Conservation (phyloP, 2,113 vertebrate species). For the Oncorhynchus nerka region DNA sequence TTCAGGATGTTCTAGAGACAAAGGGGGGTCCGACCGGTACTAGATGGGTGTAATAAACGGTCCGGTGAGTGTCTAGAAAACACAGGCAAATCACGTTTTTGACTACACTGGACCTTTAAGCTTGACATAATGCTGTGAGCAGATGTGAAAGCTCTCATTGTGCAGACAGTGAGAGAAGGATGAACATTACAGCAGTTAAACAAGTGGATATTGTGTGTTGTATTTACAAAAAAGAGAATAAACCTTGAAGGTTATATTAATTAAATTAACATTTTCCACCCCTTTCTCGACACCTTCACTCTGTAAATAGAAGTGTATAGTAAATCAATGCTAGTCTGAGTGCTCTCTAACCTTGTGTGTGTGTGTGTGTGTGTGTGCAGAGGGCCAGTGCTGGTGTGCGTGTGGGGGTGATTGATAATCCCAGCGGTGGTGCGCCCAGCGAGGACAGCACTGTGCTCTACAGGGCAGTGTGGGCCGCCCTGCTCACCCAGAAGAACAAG, state of each 20-base stretch:
- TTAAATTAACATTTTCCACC: background rate
- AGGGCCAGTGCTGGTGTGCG: conserved; percentile 81
- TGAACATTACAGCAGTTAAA: too few relatives aligned
- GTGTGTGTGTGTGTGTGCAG: conserved; percentile 61
- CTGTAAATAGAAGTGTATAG: conserved; percentile 13
- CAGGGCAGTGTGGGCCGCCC: conserved; percentile 85
- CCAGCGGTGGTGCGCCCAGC: conserved; percentile 80
- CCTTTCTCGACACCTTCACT: background rate
- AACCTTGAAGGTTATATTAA: too few relatives aligned
- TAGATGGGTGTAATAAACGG: too few relatives aligned
- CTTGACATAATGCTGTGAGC: background rate
- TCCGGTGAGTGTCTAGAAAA: too few relatives aligned
- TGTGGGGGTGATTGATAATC: conserved; percentile 89
- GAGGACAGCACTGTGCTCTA: conserved; percentile 86
- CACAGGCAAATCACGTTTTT: too few relatives aligned
- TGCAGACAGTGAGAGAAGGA: too few relatives aligned
- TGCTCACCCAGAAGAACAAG: conserved; percentile 86
- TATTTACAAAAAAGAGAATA: too few relatives aligned
- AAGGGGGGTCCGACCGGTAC: too few relatives aligned
- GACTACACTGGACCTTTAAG: too few relatives aligned
- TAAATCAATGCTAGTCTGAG: background rate
- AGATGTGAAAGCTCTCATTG: background rate
- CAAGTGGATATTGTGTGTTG: too few relatives aligned
- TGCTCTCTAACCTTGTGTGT: conserved; percentile 10
- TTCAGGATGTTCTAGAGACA: too few relatives aligned